Evolutionary conservation across 2,888 invertebrate species (phyloP), one percentile per base, ranked within the genome.

Genomic region (Anticlea derivata): DNA sequence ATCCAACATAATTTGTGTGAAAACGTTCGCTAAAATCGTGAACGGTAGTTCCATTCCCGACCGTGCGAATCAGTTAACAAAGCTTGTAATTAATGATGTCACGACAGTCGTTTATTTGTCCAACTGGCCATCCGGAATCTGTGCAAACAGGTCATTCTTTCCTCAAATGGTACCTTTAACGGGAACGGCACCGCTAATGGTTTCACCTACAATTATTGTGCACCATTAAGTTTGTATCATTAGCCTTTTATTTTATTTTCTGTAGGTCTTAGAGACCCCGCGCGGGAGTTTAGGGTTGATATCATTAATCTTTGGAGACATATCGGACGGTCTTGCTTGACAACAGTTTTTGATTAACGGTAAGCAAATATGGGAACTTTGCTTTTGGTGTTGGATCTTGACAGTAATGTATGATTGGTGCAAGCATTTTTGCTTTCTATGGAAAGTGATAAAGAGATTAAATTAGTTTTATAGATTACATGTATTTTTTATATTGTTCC

Each of bases 221-320:
- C 75, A 68, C 83, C 83, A 87, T 88, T 86, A 83, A 73, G 65
- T 27, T 17, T 55, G 70, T 77, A 82, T 86, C 88, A 86, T 88
- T 88, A 86, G 80, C 70, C 72, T 78, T 78, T 73, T 77, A 74
- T 79, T 76, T 68, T 73, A 17, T 66, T 83, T 83, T 84, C 84
- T 84, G 78, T 58, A 68, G 78, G 77, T 73, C 78, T 68, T 58
- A 65, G 40, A 63, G 78, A 77, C 78, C 72, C 72, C 54, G 58
- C 56, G 61, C 61, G 67, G 64, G 71, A 72, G 59, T 70, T 68
- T 68, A 70, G 76, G 78, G 81, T 81, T 83, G 72, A 75, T 58
- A 75, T 79, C 86, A 88, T 88, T 83, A 82, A 86, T 88, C 88
- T 86, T 31, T 70, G 62, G 38, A 55, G 57, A 68, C 58, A 61